Conservation (phyloP, 2,797 vertebrate genomes). For the Falco peregrinus region DNA sequence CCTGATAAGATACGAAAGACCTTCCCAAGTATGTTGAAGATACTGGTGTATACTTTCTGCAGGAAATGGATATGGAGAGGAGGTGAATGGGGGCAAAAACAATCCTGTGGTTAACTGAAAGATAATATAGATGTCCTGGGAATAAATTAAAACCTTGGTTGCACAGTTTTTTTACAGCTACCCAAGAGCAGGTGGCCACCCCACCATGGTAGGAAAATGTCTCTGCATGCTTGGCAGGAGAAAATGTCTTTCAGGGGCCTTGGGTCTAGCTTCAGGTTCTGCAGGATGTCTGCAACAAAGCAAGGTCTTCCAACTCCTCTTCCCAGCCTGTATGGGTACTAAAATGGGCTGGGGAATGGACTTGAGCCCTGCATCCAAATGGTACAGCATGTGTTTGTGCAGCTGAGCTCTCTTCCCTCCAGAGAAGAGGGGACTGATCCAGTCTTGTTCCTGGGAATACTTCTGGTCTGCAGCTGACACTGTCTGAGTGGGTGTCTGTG, state of each 20-base stretch:
- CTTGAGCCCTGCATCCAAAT: not conserved
- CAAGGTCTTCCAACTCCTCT: not conserved
- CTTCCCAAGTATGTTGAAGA: rapidly evolving
- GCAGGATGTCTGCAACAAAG: no score
- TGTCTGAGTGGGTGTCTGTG: not conserved
- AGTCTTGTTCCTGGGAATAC: not conserved
- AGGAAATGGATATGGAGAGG: not conserved
- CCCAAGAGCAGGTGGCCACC: not conserved
- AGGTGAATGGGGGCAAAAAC: not conserved
- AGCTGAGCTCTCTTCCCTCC: not conserved
- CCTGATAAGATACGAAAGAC: not conserved
- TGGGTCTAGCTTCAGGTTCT: not conserved
- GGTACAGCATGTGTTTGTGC: not conserved
- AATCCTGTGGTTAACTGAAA: not conserved
- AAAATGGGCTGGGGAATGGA: not conserved
- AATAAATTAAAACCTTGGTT: not conserved
- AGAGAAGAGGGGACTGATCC: not conserved
- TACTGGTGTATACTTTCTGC: not conserved
- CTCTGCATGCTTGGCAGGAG: not conserved
- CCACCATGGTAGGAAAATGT: not conserved
- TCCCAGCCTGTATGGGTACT: not conserved
- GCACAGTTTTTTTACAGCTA: not conserved
- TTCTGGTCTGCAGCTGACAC: not conserved
- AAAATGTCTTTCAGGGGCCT: not conserved
- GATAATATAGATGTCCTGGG: not conserved